phyloP scores from a whole-genome alignment of 2,888 invertebrate genomes.

The Lochmaea capreae region DNA sequence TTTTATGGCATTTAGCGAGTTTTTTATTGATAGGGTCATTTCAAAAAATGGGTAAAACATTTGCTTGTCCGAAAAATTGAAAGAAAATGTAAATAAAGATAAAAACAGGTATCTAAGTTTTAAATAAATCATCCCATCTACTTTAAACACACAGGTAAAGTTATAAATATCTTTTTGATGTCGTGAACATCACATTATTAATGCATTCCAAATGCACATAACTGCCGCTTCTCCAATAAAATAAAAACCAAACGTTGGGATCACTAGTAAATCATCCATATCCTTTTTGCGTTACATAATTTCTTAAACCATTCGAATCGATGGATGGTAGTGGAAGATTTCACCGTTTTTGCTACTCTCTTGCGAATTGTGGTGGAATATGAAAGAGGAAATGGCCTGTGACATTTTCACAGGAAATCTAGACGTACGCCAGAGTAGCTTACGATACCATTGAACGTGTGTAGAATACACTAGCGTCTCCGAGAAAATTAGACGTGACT shows the following conservation, averaged over 20 bases:
- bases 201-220: neutral
- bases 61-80: too few relatives aligned
- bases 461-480: neutral
- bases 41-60: too few relatives aligned
- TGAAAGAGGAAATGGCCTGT: slow-evolving; percentile 13
- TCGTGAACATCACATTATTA: neutral
- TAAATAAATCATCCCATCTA: too few relatives aligned
- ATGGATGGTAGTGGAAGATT: neutral
- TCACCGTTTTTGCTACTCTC: neutral
- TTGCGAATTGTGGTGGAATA: neutral
- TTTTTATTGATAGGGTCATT: too few relatives aligned
- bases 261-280: neutral
- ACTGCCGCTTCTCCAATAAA: too few relatives aligned
- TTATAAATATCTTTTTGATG: too few relatives aligned
- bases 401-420: slow-evolving; percentile 1
- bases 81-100: too few relatives aligned
- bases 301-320: neutral
- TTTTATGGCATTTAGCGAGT: too few relatives aligned
- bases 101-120: too few relatives aligned
- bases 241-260: neutral
- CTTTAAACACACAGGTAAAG: too few relatives aligned
- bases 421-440: neutral
- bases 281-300: neutral
- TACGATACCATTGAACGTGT: neutral
- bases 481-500: neutral